A percentile compares a stretch with the other conserved stretches of the same genome.
phyloP scores from a whole-genome alignment of 2,113 vertebrate genomes.

The Gila orcuttii region DNA sequence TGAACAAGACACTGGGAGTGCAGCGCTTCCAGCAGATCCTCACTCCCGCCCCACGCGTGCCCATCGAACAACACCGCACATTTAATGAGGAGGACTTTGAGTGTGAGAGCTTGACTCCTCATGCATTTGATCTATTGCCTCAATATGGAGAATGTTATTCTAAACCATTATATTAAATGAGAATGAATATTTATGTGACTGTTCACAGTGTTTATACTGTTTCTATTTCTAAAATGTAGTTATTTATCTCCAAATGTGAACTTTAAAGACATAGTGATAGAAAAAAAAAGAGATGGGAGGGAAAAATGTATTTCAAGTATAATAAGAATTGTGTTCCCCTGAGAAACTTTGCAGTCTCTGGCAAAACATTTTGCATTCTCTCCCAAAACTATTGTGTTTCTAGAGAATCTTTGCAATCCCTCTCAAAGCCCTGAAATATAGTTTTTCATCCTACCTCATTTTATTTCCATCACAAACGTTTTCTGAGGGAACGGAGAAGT shows the following conservation, averaged over 20 bases:
- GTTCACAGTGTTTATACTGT: neutral
- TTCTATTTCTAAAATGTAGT: neutral
- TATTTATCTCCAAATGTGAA: neutral
- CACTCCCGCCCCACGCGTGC: slow-evolving; percentile 68
- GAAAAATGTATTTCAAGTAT: too few species aligned
- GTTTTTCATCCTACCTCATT: neutral
- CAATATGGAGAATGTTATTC: neutral
- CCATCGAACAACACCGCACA: slow-evolving; percentile 79
- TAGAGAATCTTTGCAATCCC: neutral
- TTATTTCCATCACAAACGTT: neutral
- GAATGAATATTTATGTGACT: neutral
- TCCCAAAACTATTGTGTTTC: neutral
- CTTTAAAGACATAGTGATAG: too few species aligned
- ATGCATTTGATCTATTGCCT: neutral
- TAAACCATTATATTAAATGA: neutral
- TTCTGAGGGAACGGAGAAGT: neutral
- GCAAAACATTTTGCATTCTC: neutral
- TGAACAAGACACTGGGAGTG: slow-evolving; percentile 81
- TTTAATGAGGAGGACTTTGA: slow-evolving; percentile 88
- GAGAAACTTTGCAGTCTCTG: neutral
- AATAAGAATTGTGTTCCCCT: neutral
- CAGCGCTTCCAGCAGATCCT: slow-evolving; percentile 86
- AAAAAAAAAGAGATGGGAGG: too few species aligned
- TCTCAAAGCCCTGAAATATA: neutral
- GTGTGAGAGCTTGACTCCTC: slow-evolving; percentile 70